Evolutionary conservation across 2,113 vertebrate genomes (phyloP).

Genomic region (Sclerurus mexicanus): DNA sequence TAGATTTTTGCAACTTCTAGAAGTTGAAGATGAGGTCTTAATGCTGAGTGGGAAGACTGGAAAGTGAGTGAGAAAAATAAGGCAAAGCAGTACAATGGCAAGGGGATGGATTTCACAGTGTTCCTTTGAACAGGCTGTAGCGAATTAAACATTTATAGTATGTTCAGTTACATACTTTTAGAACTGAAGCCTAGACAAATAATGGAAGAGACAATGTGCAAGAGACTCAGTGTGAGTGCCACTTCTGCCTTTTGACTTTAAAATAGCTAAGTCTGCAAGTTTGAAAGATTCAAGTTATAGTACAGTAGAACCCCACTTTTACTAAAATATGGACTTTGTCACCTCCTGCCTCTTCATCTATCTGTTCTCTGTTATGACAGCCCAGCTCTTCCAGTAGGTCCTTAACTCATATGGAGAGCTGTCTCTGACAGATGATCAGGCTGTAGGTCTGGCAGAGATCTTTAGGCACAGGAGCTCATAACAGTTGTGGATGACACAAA

Average conservation of each 20-base stretch:
- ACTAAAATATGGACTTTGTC: background rate
- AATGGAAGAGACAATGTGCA: background rate
- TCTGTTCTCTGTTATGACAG: background rate
- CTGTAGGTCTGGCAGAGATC: background rate
- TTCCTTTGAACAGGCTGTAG: background rate
- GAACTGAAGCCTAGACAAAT: background rate
- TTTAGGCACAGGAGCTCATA: background rate
- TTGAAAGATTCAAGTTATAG: background rate
- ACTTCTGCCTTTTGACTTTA: background rate
- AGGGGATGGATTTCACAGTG: background rate
- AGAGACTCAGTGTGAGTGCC: background rate
- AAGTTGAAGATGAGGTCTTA: background rate
- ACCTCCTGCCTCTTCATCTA: background rate
- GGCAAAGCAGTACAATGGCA: background rate
- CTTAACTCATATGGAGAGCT: background rate
- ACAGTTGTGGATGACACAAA: background rate
- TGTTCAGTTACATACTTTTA: background rate
- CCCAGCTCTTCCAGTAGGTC: background rate
- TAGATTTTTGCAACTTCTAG: background rate
- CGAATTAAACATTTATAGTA: background rate
- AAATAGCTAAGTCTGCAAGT: background rate
- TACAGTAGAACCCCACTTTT: background rate
- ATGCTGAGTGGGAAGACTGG: background rate
- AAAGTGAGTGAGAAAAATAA: background rate
- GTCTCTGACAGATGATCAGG: background rate